Percentiles rank a stretch among this genome's conserved stretches.
These are phyloP conservation scores for Diarsia rubi DNA, from an alignment of 2,888 invertebrate genomes.

Conservation along the genomic window DNA sequence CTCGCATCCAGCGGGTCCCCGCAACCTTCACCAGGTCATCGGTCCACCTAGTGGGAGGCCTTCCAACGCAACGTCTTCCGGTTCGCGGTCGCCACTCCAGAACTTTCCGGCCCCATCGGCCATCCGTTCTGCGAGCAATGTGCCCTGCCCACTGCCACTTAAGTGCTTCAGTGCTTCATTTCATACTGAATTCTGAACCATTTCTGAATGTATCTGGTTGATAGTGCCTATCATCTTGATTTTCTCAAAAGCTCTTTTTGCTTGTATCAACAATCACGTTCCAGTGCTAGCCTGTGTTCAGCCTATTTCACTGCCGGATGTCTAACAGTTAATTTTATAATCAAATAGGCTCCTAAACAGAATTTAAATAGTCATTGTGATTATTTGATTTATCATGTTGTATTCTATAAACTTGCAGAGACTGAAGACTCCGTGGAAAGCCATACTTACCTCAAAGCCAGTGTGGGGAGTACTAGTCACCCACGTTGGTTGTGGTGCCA, in stretches of 20 bases:
- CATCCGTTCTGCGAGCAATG: too few species aligned
- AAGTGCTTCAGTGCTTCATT: not conserved
- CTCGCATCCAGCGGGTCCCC: too few species aligned
- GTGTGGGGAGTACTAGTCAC: slow-evolving; percentile 89
- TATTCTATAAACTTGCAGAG: slow-evolving; percentile 67
- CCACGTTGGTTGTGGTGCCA: slow-evolving; percentile 90
- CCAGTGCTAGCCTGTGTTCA: not conserved
- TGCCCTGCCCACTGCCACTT: too few species aligned
- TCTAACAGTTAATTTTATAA: not conserved
- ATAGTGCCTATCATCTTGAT: not conserved
- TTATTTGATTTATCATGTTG: not conserved
- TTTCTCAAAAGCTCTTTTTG: not conserved
- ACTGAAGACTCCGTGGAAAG: slow-evolving; percentile 87
- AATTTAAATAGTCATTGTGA: not conserved
- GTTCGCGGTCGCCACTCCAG: too few species aligned
- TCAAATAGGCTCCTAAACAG: not conserved
- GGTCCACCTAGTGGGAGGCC: too few species aligned
- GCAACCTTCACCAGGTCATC: too few species aligned
- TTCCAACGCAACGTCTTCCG: too few species aligned
- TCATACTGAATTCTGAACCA: not conserved
- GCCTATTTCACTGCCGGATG: not conserved
- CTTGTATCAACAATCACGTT: not conserved
- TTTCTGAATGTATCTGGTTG: not conserved
- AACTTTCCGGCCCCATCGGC: too few species aligned
- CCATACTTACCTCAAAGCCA: slow-evolving; percentile 85